phyloP scores from a whole-genome alignment of 2,888 invertebrate species.

The Abrostola triplasia region DNA sequence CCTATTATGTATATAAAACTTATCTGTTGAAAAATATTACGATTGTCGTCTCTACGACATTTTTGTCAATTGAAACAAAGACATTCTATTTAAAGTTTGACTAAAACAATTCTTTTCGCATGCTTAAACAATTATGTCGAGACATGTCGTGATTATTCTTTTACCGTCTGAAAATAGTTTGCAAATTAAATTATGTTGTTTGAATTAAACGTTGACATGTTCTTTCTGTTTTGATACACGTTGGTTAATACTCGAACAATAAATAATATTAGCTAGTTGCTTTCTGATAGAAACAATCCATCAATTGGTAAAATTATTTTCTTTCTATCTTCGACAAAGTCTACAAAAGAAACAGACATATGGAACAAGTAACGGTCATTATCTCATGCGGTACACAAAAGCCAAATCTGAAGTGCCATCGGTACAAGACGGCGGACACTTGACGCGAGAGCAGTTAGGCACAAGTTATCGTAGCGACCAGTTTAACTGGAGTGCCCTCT shows the following conservation, averaged over 20 bases:
- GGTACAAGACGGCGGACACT: constrained; percentile 70
- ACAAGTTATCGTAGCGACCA: constrained; percentile 71
- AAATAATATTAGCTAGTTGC: too few relatives aligned
- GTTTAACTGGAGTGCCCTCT: constrained; percentile 71
- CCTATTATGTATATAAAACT: too few relatives aligned
- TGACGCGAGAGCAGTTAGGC: constrained; percentile 77
- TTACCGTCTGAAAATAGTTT: background rate
- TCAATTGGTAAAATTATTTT: too few relatives aligned
- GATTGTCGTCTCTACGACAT: too few relatives aligned
- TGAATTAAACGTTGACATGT: background rate
- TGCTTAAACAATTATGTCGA: constrained; percentile 14
- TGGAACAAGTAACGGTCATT: constrained; percentile 35
- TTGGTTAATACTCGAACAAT: too few relatives aligned
- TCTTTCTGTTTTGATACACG: too few relatives aligned
- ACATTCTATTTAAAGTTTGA: constrained; percentile 35
- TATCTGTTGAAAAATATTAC: too few relatives aligned
- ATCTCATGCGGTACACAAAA: constrained; percentile 61
- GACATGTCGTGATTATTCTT: background rate
- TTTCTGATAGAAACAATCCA: too few relatives aligned
- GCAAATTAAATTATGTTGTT: background rate
- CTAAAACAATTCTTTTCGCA: constrained; percentile 16
- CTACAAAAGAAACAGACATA: constrained; percentile 16
- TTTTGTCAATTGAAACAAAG: constrained; percentile 20
- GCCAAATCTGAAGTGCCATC: constrained; percentile 73
- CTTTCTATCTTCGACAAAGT: background rate